Percentiles rank a stretch among this genome's conserved stretches.
Evolutionary conservation across 1,140 invertebrate species (phyloP).

Genomic region (Cotesia chilonis): DNA sequence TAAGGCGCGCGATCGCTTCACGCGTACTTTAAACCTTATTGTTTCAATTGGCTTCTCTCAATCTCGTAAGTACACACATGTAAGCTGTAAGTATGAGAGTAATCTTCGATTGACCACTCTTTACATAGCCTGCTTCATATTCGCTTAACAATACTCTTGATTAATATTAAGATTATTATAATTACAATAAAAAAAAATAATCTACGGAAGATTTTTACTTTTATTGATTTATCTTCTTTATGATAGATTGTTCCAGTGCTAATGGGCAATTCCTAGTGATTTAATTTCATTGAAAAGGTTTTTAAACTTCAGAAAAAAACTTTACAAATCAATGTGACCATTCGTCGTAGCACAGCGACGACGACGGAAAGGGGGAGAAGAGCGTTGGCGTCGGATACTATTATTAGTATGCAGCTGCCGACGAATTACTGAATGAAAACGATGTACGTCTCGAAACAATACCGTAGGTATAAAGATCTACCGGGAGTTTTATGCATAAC

Average conservation of each 20-base stretch:
- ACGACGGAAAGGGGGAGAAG: slow-evolving; percentile 8
- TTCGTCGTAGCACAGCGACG: slow-evolving; percentile 18
- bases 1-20: slow-evolving; percentile 22
- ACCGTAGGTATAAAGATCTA: slow-evolving; percentile 36
- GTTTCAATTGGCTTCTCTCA: slow-evolving; percentile 36
- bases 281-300: slow-evolving; percentile 38
- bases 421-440: slow-evolving; percentile 61
- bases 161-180: too few relatives aligned
- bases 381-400: slow-evolving; percentile 54
- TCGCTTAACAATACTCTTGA: background rate
- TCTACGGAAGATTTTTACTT: too few relatives aligned
- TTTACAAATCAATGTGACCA: slow-evolving; percentile 45
- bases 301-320: slow-evolving; percentile 39
- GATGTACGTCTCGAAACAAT: slow-evolving; percentile 59
- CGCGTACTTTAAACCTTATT: slow-evolving; percentile 28
- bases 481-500: background rate
- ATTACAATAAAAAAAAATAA: background rate
- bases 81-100: background rate
- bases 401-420: slow-evolving; percentile 65
- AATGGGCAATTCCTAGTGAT: too few relatives aligned
- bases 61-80: slow-evolving; percentile 21
- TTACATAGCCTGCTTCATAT: background rate
- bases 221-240: background rate
- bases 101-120: background rate
- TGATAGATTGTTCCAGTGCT: background rate